Evolutionary conservation across 1,140 invertebrate species (phyloP), one percentile per base, ranked within the genome.

Genomic region (Drosophila tropicalis): DNA sequence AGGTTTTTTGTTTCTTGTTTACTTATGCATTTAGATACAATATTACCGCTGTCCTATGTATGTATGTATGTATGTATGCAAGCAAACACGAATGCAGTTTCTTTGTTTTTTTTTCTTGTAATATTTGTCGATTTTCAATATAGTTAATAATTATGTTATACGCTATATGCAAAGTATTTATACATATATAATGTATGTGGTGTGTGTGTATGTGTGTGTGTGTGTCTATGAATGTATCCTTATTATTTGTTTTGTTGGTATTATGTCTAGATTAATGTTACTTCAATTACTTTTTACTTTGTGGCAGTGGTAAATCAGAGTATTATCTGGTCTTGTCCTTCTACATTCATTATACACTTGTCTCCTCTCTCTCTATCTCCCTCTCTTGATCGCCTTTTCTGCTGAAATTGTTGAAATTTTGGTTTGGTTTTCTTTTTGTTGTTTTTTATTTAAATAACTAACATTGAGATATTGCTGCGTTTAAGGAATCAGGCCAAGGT

Each of bases 241-340:
- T n/a, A n/a, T n/a, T n/a, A n/a, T 51, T 51, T 62, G 57, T 58
- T 62, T 62, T 70, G 54, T 62, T 47, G 13, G 25, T 71, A 69
- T 72, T 70, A 76, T 76, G 65, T 67, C 70, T 86, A 76, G 79
- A 76, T 79, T 73, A 86, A 79, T 67, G 63, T 72, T 69, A 77
- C 67, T 34, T 58, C 34, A 87, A 72, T 77, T 79, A 74, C 56
- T 57, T 79, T 82, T 76, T 67, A 67, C 66, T 72, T 80, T 90
- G 89, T 91, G 89, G 89, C 89, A 91, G 89, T 91, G 89, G 89
- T 91, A 81, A 89, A 83, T 91, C 80, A 91, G 89, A 91, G 89
- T 91, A 91, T 91, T 89, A 75, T 72, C 74, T 73, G 54, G 75
- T 79, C 65, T 72, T 54, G 1, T 47, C 12, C 44, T 47, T 15